Base-by-base conservation (phyloP, 2,797 vertebrate species). In the Novumbra hubbsi region DNA sequence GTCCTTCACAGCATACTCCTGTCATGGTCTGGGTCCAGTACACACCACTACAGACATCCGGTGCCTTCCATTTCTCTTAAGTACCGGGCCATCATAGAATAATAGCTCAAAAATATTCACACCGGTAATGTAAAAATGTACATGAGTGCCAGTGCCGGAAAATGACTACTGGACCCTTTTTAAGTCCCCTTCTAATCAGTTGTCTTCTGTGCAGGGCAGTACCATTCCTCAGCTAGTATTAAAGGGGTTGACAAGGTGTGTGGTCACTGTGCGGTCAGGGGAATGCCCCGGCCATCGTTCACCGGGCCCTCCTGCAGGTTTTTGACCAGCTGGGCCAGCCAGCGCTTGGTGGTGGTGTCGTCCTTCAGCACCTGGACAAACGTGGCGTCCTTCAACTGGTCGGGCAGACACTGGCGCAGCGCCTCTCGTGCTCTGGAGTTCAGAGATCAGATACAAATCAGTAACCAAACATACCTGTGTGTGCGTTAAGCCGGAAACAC, bases 301-400 rank as follows among this genome's bases (percentile, higher is more conserved):
- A 99, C 97, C 85, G 97, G 97, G 79, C 97, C 96, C 85, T 99
- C 98, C 84, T 99, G 97, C 82, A 99, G 95, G 92, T 99, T 99
- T 90, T 99, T 99, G 73, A 98, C 96, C n/a, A 99, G 92, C 92
- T 99, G 98, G 77, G 96, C 95, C 81, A 99, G 95, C 98, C 98
- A 99, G 88, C 97, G 97, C 88, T 99, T 99, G 19, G 98, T 99
- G 92, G 98, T 99, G 85, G 97, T 98, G 92, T 98, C 98, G 19
- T 99, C 97, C 90, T 99, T 99, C 91, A 99, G 94, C 85, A 99
- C 98, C 90, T 98, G 97, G 85, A 95, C 96, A 0, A 99, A 99
- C 73, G 97, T 99, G 81, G 96, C 97, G 88, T 99, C 98, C 87
- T 99, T 99, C 90, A 99, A 93, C 88, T 99, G 98, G 91, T 99